Evolutionary conservation across 2,888 invertebrate genomes (phyloP).

Genomic region (Blomia tropicalis): DNA sequence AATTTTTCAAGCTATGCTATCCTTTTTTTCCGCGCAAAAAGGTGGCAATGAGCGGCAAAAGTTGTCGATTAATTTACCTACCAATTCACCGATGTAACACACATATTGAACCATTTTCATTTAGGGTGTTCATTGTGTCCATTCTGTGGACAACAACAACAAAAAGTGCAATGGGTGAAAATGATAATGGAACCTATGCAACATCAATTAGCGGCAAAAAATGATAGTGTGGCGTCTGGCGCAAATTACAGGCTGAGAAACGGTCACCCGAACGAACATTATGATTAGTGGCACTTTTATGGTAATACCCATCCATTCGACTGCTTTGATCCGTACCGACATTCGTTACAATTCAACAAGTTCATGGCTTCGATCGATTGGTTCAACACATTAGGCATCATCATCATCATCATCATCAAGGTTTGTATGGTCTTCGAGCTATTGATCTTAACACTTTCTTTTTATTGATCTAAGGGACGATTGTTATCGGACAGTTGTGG

Average conservation of each 20-base stretch:
- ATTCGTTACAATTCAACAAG: no score
- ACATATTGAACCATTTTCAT: no score
- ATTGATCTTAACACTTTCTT: background rate
- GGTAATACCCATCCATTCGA: background rate
- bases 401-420: no score
- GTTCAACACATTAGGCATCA: no score
- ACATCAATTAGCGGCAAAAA: background rate
- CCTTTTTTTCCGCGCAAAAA: background rate
- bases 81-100: no score
- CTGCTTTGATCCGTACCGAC: background rate
- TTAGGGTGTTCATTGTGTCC: no score
- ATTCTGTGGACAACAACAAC: no score
- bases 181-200: conserved; percentile 10
- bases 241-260: conserved; percentile 4
- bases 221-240: conserved; percentile 14
- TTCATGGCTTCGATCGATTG: no score
- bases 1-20: background rate
- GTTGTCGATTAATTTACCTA: background rate
- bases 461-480: no score
- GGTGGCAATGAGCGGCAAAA: background rate
- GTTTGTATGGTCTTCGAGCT: no score
- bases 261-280: background rate
- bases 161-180: conserved; percentile 3
- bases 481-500: no score
- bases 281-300: conserved; percentile 3